A percentile compares a stretch with the other conserved stretches of the same genome.
phyloP scores from a whole-genome alignment of 2,888 invertebrate species.

The Campopleginae sp. region DNA sequence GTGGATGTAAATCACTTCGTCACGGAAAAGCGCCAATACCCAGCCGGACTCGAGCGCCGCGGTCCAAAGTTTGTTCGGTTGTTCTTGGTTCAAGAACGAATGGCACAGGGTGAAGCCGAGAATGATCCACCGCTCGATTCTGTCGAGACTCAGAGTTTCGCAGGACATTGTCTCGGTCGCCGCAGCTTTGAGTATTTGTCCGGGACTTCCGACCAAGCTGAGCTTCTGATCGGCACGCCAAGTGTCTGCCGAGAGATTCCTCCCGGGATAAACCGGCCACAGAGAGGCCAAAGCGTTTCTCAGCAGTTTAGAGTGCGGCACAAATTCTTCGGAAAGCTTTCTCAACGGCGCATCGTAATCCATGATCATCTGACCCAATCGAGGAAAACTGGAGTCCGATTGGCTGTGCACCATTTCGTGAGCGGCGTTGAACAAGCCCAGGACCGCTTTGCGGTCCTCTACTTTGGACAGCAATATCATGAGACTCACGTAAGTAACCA shows the following conservation, averaged over 20 bases:
- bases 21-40: conserved; percentile 97
- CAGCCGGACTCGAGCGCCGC: conserved; percentile 96
- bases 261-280: conserved; percentile 93
- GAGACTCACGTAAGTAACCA: conserved; percentile 96
- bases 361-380: conserved; percentile 98
- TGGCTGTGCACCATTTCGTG: conserved; percentile 97
- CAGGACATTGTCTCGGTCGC: conserved; percentile 98
- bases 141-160: conserved; percentile 97
- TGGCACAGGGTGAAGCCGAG: conserved; percentile 97
- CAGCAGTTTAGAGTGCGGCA: conserved; percentile 95
- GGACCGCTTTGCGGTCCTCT: conserved; percentile 98
- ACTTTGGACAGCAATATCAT: conserved; percentile 99
- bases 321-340: conserved; percentile 98
- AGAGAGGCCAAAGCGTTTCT: conserved; percentile 95
- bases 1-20: conserved; percentile 98
- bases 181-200: conserved; percentile 96
- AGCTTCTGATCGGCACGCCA: conserved; percentile 97
- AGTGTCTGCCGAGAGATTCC: conserved; percentile 96
- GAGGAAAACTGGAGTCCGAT: conserved; percentile 96
- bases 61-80: conserved; percentile 95
- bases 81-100: conserved; percentile 92
- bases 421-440: conserved; percentile 98
- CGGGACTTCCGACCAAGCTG: conserved; percentile 97
- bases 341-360: conserved; percentile 98
- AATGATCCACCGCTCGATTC: conserved; percentile 98